phyloP scores from a whole-genome alignment of 1,140 invertebrate species.

The Papilio dardanus region DNA sequence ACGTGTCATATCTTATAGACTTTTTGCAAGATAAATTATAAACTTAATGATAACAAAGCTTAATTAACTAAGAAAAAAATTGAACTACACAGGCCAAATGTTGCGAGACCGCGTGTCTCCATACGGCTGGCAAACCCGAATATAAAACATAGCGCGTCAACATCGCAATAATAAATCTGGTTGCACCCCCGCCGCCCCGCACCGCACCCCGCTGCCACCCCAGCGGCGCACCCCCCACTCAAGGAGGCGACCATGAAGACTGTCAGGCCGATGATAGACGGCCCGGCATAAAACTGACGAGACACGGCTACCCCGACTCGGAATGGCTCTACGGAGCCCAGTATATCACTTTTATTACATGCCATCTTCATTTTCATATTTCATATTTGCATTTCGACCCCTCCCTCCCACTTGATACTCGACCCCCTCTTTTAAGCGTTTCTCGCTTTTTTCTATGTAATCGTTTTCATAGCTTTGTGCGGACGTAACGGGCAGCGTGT shows the following conservation, averaged over 20 bases:
- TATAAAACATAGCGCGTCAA: conserved; percentile 62
- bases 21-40: not conserved
- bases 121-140: conserved; percentile 19
- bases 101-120: conserved; percentile 23
- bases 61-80: conserved; percentile 7
- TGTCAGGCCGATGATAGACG: conserved; percentile 80
- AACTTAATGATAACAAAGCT: not conserved
- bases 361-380: conserved; percentile 84
- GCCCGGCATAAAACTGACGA: conserved; percentile 82
- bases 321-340: conserved; percentile 82
- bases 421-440: conserved; percentile 57
- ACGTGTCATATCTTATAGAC: not conserved
- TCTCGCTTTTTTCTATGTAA: conserved; percentile 75
- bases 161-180: conserved; percentile 73
- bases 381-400: conserved; percentile 83
- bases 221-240: conserved; percentile 44
- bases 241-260: conserved; percentile 70
- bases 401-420: conserved; percentile 40
- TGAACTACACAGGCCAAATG: not conserved
- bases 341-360: conserved; percentile 84
- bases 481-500: conserved; percentile 44
- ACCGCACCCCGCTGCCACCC: not conserved
- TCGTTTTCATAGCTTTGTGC: conserved; percentile 57
- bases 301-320: conserved; percentile 71
- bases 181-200: conserved; percentile 41